These are phyloP conservation scores for Andrena dorsata DNA, from an alignment of 2,888 invertebrate species.

Conservation along the genomic window DNA sequence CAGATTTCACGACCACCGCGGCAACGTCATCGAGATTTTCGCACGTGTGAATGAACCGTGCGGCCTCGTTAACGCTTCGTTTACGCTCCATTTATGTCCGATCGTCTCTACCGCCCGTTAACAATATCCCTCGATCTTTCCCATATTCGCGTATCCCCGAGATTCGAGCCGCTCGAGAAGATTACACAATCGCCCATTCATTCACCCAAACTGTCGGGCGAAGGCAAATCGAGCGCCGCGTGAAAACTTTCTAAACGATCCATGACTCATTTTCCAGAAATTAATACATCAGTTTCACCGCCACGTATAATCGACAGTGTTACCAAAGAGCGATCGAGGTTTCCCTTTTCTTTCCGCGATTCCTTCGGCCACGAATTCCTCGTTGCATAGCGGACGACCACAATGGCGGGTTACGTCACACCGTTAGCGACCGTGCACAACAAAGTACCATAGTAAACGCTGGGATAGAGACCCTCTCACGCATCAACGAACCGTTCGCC, in stretches of 20 bases:
- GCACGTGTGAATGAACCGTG: constrained; percentile 20
- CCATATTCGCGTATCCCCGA: too few species aligned
- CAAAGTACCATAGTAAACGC: constrained; percentile 55
- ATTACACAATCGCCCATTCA: too few species aligned
- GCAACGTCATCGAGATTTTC: constrained; percentile 50
- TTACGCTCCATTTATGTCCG: neutral
- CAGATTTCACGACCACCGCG: constrained; percentile 51
- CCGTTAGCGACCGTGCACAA: constrained; percentile 62
- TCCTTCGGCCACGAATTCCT: constrained; percentile 26
- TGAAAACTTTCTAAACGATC: constrained; percentile 47
- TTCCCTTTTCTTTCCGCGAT: constrained; percentile 47
- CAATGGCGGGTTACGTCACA: constrained; percentile 64
- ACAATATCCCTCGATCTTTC: too few species aligned
- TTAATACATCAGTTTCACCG: constrained; percentile 24
- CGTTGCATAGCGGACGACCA: constrained; percentile 14
- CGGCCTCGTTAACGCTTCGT: constrained; percentile 37
- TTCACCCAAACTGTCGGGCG: neutral
- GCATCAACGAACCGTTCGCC: constrained; percentile 64
- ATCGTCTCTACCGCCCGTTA: neutral
- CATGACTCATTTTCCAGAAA: constrained; percentile 38
- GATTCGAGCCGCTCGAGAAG: too few species aligned
- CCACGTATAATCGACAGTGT: constrained; percentile 1
- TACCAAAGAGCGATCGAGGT: neutral
- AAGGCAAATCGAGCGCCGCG: constrained; percentile 1
- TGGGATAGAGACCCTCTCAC: constrained; percentile 49